A percentile compares a stretch with the other conserved stretches of the same genome.
Conservation (phyloP, 2,888 invertebrate genomes). For the Calliphora vomitoria region DNA sequence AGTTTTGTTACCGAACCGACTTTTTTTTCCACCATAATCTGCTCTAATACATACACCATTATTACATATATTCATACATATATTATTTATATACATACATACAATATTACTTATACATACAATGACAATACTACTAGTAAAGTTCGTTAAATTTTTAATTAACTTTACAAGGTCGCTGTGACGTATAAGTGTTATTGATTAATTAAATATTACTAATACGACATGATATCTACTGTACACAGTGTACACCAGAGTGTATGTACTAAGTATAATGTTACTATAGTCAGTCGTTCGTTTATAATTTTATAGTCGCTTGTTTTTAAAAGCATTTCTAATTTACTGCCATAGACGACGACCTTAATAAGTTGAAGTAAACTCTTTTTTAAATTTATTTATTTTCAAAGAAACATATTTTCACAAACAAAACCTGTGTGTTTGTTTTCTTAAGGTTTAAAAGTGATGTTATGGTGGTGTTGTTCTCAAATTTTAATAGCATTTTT, state of each 20-base stretch:
- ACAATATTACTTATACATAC: not conserved
- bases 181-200: conserved; percentile 59
- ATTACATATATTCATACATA: not conserved
- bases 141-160: conserved; percentile 59
- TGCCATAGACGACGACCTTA: not conserved
- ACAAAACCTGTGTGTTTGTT: not conserved
- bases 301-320: conserved; percentile 1
- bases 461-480: not conserved
- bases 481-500: conserved; percentile 29
- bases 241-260: not conserved
- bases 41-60: not conserved
- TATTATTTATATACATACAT: not conserved
- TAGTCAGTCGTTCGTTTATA: not conserved
- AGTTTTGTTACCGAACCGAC: too few species aligned
- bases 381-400: not conserved
- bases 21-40: too few species aligned
- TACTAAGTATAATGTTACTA: not conserved
- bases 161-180: conserved; percentile 43
- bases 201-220: conserved; percentile 59
- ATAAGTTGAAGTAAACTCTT: not conserved
- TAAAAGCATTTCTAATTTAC: conserved; percentile 18
- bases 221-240: not conserved
- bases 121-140: not conserved
- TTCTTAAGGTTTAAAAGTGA: not conserved
- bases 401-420: not conserved